phyloP scores from a whole-genome alignment of 2,797 vertebrate species.

The Clarias laeviceps region DNA sequence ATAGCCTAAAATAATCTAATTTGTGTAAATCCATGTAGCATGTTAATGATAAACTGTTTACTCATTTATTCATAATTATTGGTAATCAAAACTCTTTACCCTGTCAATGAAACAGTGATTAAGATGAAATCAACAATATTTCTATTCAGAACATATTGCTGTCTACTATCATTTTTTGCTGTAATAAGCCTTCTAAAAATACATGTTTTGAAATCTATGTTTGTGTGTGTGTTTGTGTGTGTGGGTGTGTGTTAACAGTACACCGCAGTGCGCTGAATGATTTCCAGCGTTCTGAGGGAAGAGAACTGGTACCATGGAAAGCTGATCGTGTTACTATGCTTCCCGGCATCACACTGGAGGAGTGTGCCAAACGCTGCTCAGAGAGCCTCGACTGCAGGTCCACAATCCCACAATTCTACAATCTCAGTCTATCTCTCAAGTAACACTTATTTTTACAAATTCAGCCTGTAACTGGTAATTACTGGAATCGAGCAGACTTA shows the following conservation, averaged over 20 bases:
- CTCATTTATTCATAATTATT: not conserved
- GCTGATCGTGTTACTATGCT: constrained; percentile 61
- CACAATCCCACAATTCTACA: not conserved
- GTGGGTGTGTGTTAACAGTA: constrained; percentile 65
- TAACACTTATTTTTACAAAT: not conserved
- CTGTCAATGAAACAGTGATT: not conserved
- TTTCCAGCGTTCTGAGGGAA: constrained; percentile 87
- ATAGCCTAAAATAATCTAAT: not conserved
- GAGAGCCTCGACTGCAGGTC: constrained; percentile 82
- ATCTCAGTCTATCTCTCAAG: not conserved
- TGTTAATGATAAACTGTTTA: not conserved
- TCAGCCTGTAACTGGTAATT: not conserved
- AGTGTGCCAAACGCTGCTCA: constrained; percentile 82
- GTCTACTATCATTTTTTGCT: not conserved
- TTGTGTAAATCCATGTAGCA: not conserved
- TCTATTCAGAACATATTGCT: not conserved
- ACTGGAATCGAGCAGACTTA: not conserved
- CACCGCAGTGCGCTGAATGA: constrained; percentile 87
- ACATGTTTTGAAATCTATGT: not conserved
- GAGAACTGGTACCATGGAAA: constrained; percentile 77
- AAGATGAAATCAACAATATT: not conserved
- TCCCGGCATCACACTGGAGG: constrained; percentile 72
- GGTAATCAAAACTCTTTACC: not conserved
- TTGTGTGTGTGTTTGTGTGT: not conserved
- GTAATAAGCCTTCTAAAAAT: not conserved